Evolutionary conservation across 2,113 vertebrate species (phyloP).

Genomic region (Hippocampus comes): DNA sequence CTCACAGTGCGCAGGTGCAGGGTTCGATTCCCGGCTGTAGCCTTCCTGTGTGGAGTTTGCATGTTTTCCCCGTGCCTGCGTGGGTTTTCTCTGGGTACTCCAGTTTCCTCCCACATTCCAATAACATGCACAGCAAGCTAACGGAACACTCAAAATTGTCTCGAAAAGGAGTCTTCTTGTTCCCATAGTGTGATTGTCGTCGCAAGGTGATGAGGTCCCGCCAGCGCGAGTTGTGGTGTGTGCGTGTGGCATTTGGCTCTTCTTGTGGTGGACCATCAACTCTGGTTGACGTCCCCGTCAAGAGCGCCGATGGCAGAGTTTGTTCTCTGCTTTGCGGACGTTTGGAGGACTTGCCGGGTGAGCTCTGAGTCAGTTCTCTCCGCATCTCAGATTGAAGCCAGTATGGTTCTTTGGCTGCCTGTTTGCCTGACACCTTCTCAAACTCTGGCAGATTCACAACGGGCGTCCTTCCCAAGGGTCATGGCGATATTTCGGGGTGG

Average conservation of each 20-base stretch:
- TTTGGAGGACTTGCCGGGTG: neutral
- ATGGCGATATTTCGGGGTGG: neutral
- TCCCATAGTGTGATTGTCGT: neutral
- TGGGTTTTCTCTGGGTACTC: too few relatives aligned
- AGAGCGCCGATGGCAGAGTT: neutral
- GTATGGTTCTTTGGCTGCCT: neutral
- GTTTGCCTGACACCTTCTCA: neutral
- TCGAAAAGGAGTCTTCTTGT: neutral
- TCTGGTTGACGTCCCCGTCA: neutral
- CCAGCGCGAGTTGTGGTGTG: neutral
- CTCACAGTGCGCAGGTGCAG: too few relatives aligned
- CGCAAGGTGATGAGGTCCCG: neutral
- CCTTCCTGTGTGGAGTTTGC: too few relatives aligned
- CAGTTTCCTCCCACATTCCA: too few relatives aligned
- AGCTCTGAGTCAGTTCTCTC: neutral
- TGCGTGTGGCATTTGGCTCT: too few relatives aligned
- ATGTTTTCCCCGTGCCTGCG: too few relatives aligned
- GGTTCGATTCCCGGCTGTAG: too few relatives aligned
- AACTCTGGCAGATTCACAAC: neutral
- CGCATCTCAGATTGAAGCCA: neutral
- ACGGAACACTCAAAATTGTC: too few relatives aligned
- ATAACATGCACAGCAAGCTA: too few relatives aligned
- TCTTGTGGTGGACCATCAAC: neutral
- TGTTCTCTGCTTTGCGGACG: neutral
- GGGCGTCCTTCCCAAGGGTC: neutral